A percentile compares a stretch with the other conserved stretches of the same genome.
Conservation (phyloP, 2,113 vertebrate genomes). For the Montifringilla adamsi region DNA sequence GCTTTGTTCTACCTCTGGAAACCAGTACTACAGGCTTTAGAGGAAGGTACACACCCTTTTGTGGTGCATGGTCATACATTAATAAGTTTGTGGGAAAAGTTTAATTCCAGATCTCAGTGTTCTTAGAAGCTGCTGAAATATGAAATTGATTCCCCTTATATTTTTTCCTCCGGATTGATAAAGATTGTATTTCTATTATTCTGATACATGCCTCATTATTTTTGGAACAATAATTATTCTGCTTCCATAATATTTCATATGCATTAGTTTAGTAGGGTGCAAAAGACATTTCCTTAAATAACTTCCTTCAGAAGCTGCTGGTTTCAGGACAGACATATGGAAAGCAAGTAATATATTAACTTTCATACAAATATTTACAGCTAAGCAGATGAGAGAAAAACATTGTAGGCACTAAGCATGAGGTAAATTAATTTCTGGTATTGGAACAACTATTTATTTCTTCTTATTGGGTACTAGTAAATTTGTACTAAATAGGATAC, state of each 20-base stretch:
- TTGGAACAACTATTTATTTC: not conserved
- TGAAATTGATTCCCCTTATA: not conserved
- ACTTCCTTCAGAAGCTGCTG: not conserved
- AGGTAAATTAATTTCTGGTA: not conserved
- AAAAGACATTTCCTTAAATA: not conserved
- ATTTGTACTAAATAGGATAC: not conserved
- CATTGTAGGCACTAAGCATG: not conserved
- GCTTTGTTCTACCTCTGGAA: not conserved
- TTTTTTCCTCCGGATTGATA: not conserved
- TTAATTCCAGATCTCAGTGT: not conserved
- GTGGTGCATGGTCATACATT: not conserved
- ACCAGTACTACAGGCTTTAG: not conserved
- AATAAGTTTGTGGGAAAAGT: not conserved
- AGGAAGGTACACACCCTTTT: not conserved
- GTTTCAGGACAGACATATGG: not conserved
- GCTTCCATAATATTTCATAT: not conserved
- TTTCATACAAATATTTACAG: not conserved
- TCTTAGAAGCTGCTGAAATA: not conserved
- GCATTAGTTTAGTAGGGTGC: not conserved
- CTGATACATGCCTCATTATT: not conserved
- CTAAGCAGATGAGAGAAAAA: not conserved
- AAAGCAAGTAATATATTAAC: not conserved
- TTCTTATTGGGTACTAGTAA: not conserved
- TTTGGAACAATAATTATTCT: not conserved
- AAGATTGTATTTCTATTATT: not conserved